These are phyloP conservation scores for Butorides virescens DNA, from an alignment of 2,113 vertebrate genomes.

Conservation along the genomic window DNA sequence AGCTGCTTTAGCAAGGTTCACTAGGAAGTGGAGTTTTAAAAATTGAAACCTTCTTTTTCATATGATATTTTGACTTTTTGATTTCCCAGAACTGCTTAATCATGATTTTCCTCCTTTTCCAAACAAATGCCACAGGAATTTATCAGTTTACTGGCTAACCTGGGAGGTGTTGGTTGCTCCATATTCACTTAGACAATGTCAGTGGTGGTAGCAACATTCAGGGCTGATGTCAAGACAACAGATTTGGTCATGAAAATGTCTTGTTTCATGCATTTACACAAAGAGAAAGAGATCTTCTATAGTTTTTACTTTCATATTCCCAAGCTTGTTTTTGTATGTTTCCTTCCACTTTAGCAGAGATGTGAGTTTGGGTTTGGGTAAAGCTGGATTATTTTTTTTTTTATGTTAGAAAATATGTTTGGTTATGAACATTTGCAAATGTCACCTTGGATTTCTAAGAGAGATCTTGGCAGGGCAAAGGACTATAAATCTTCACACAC, in stretches of 20 bases:
- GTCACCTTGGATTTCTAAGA: conserved; percentile 1
- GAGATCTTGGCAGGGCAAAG: background rate
- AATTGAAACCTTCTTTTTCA: background rate
- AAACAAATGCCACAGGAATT: background rate
- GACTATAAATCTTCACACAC: background rate
- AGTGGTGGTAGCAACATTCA: background rate
- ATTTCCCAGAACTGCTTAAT: background rate
- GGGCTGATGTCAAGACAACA: background rate
- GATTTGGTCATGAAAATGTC: background rate
- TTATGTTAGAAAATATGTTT: background rate
- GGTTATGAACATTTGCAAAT: background rate
- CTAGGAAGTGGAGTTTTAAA: background rate
- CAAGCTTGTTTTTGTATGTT: background rate
- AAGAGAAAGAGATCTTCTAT: background rate
- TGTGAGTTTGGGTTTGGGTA: background rate
- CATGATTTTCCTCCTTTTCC: background rate
- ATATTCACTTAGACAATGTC: background rate
- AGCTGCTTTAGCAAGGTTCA: background rate
- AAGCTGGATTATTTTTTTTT: background rate
- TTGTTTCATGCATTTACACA: background rate
- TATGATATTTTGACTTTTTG: background rate
- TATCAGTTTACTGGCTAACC: background rate
- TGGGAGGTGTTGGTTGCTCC: background rate
- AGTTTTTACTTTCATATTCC: background rate
- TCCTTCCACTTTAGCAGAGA: background rate